Evolutionary conservation across 2,113 vertebrate species (phyloP), one percentile per base, ranked within the genome.

Genomic region (Triplophysa tibetana): DNA sequence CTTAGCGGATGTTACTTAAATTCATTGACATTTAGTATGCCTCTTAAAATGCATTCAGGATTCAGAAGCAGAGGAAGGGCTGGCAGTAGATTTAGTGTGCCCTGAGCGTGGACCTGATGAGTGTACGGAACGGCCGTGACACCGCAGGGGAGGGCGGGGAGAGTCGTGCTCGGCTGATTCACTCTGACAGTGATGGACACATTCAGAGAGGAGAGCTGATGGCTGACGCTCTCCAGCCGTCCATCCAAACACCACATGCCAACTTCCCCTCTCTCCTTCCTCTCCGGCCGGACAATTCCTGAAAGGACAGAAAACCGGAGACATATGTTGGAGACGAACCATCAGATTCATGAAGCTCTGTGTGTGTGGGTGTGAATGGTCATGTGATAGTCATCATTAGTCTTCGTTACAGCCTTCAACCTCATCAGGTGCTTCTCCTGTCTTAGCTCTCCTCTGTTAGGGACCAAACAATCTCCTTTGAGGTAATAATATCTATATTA

Each of bases 141-240:
- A 89, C 86, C 88, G 88, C 89, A 85, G 84, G 89, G 90, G 85
- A 88, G 87, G 88, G 88, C 86, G 38, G 70, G 11, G 17, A 13
- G 87, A 89, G 92, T 92, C 90, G 89, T 90, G 92, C 92, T 87
- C 89, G 82, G 83, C 88, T 91, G 92, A 92, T 90, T 89, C 89
- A 87, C 84, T 87, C 79, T 89, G 90, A 91, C 91, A 92, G 80
- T 93, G 92, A 93, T 90, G 86, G 92, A 92, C 92, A 92, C 90
- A 85, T 91, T 89, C 84, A 85, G 88, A 89, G 89, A 90, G 88
- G 87, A 86, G 84, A 89, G 89, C 83, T 91, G 92, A 92, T 90
- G 90, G 90, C 88, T 86, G 67, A 87, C 86, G 81, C 7, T 64
- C 23, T 86, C 43, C 29, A 52, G 50, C 26, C 17, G 63, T 21